A percentile compares a stretch with the other conserved stretches of the same genome.
Conservation (phyloP, 2,113 vertebrate genomes). For the Boulengeromyrus knoepffleri region DNA sequence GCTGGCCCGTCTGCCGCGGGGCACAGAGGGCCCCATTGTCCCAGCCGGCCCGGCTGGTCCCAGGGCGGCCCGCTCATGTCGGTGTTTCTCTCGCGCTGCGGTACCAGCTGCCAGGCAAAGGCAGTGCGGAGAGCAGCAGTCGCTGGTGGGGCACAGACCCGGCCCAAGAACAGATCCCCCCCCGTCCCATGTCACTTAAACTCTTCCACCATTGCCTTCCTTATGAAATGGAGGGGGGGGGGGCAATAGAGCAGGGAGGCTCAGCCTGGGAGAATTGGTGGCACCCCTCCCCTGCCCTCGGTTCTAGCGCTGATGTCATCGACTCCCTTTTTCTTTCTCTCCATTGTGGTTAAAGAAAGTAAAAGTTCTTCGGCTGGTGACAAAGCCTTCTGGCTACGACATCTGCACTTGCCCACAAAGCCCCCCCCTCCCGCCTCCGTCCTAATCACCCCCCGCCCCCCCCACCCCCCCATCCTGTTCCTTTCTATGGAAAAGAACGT, state of each 20-base stretch:
- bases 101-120: background rate
- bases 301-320: background rate
- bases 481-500: slow-evolving; percentile 56
- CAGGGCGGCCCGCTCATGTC: background rate
- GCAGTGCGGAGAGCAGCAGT: too few species aligned
- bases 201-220: background rate
- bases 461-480: slow-evolving; percentile 51
- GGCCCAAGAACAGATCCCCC: background rate
- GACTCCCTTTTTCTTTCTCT: background rate
- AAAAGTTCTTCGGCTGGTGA: background rate
- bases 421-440: slow-evolving; percentile 10
- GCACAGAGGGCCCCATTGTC: slow-evolving; percentile 3
- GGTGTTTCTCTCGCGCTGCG: background rate
- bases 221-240: background rate
- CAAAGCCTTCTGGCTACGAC: background rate
- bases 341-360: slow-evolving; percentile 17
- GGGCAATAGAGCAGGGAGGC: background rate
- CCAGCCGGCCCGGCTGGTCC: background rate
- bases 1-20: background rate
- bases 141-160: background rate
- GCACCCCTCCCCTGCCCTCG: background rate
- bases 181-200: background rate
- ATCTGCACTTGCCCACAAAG: background rate
- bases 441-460: background rate
- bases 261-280: background rate